Conservation (phyloP, 2,888 invertebrate genomes). For the Eupithecia subfuscata region DNA sequence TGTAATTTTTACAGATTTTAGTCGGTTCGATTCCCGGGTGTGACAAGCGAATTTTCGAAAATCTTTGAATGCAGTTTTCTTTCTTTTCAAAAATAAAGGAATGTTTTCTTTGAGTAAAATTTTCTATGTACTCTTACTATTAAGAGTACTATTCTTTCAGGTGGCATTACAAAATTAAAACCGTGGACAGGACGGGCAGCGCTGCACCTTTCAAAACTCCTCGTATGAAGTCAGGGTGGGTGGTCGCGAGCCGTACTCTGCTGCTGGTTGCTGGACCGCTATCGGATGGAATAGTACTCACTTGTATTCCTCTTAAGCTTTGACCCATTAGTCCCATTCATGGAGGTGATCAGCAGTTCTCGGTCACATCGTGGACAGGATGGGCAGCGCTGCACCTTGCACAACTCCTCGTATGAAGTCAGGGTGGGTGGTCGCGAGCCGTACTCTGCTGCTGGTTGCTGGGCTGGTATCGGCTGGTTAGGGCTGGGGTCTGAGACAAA, state of each 20-base stretch:
- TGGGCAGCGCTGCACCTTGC: conserved; percentile 75
- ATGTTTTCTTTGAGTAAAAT: too few species aligned
- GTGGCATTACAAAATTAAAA: too few species aligned
- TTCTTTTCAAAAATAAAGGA: too few species aligned
- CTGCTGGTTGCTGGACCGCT: conserved; percentile 65
- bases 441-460: conserved; percentile 72
- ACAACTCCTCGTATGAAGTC: conserved; percentile 77
- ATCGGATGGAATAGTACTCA: conserved; percentile 58
- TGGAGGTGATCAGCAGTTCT: conserved; percentile 70
- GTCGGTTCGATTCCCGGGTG: too few species aligned
- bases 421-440: conserved; percentile 72
- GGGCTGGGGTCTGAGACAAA: conserved; percentile 62
- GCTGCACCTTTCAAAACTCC: conserved; percentile 75
- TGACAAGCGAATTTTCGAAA: too few species aligned
- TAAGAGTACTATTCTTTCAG: too few species aligned
- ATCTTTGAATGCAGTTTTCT: too few species aligned
- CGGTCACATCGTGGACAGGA: conserved; percentile 76
- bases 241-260: conserved; percentile 74
- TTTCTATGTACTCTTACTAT: too few species aligned
- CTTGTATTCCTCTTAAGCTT: conserved; percentile 74
- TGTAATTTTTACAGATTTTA: too few species aligned
- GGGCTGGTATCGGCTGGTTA: conserved; percentile 60
- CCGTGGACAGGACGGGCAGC: conserved; percentile 75
- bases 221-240: conserved; percentile 76
- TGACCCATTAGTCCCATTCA: conserved; percentile 83